Evolutionary conservation across 2,888 invertebrate genomes (phyloP).

Genomic region (Morpho achilles): DNA sequence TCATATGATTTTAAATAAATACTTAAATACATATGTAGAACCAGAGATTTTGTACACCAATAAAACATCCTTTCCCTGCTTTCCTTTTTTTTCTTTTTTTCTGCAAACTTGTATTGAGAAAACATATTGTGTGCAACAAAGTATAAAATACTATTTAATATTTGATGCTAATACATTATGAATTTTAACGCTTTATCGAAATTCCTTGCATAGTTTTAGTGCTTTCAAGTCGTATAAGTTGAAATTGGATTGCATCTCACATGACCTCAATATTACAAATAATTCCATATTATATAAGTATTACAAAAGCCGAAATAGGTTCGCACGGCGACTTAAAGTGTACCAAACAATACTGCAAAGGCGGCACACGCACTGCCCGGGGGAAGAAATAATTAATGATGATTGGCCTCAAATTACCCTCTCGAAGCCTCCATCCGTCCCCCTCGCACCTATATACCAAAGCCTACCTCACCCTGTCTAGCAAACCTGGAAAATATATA

Average conservation of each 20-base stretch:
- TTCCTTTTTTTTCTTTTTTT: too few species aligned
- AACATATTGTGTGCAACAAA: too few species aligned
- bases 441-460: constrained; percentile 40
- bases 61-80: too few species aligned
- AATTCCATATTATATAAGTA: constrained; percentile 21
- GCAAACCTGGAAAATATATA: constrained; percentile 68
- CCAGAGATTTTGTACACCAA: too few species aligned
- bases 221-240: neutral
- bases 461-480: constrained; percentile 45
- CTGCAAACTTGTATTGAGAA: too few species aligned
- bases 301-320: constrained; percentile 36
- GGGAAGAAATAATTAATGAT: constrained; percentile 76
- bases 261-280: constrained; percentile 3
- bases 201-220: too few species aligned
- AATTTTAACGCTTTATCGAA: too few species aligned
- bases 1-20: too few species aligned
- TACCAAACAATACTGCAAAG: constrained; percentile 48
- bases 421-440: constrained; percentile 50
- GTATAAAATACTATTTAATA: too few species aligned
- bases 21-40: too few species aligned
- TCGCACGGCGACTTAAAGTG: constrained; percentile 37
- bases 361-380: constrained; percentile 56
- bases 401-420: constrained; percentile 77
- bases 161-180: too few species aligned
- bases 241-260: neutral